Conservation (phyloP, 1,140 invertebrate species). For the Leptinotarsa texana region DNA sequence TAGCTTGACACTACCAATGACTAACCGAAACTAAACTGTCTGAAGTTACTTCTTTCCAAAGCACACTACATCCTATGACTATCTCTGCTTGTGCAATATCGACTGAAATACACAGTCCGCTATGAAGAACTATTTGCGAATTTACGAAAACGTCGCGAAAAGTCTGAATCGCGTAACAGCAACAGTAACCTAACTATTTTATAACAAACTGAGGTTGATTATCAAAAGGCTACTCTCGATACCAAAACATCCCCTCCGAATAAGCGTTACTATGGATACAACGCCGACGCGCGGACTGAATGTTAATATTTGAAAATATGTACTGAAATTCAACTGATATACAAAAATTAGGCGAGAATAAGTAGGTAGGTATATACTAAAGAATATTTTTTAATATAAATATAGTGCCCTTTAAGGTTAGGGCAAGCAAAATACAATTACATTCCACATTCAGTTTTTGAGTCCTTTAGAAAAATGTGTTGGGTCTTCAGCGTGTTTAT, state of each 20-base stretch:
- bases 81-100: too few species aligned
- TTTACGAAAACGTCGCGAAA: background rate
- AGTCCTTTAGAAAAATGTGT: too few species aligned
- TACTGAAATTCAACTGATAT: background rate
- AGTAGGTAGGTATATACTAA: background rate
- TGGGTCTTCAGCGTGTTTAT: too few species aligned
- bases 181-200: background rate
- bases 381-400: too few species aligned
- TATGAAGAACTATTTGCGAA: background rate
- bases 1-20: too few species aligned
- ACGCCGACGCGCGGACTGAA: constrained; percentile 14
- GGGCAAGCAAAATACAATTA: too few species aligned
- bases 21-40: too few species aligned
- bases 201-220: constrained; percentile 10
- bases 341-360: background rate
- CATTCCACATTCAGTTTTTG: too few species aligned
- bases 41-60: too few species aligned
- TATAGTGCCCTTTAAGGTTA: background rate
- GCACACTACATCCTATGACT: too few species aligned
- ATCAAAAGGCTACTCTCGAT: background rate
- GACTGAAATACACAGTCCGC: background rate
- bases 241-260: constrained; percentile 15
- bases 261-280: constrained; percentile 19
- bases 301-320: constrained; percentile 19
- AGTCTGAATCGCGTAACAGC: background rate